A percentile compares a stretch with the other conserved stretches of the same genome.
These are phyloP conservation scores for Petrolisthes cinctipes DNA, from an alignment of 2,888 invertebrate species.

Conservation along the genomic window DNA sequence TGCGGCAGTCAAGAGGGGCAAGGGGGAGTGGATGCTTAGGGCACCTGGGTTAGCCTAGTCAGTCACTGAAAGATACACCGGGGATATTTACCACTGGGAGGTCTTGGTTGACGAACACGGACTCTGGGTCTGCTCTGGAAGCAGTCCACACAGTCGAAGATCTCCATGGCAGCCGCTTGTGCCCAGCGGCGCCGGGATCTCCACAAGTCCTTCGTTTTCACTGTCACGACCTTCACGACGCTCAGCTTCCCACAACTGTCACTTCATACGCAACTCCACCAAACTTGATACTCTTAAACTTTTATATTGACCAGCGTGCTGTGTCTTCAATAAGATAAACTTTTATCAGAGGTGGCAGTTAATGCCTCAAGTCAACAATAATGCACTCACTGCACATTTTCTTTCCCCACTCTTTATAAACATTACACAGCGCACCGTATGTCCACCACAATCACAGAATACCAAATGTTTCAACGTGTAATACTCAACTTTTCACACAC, in stretches of 20 bases:
- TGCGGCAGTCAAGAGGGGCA: too few relatives aligned
- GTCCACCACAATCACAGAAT: not conserved
- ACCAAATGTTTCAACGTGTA: slow-evolving; percentile 22
- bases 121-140: slow-evolving; percentile 55
- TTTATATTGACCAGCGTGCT: not conserved
- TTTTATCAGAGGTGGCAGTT: not conserved
- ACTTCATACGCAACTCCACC: not conserved
- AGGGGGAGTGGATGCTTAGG: not conserved
- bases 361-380: not conserved
- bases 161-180: slow-evolving; percentile 57
- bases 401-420: not conserved
- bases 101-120: slow-evolving; percentile 39
- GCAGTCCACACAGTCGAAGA: slow-evolving; percentile 56
- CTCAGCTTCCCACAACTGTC: slow-evolving; percentile 21
- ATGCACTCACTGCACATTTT: slow-evolving; percentile 22
- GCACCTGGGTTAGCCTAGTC: not conserved
- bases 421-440: slow-evolving; percentile 16
- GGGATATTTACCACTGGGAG: slow-evolving; percentile 48
- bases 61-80: slow-evolving; percentile 1
- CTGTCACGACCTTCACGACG: slow-evolving; percentile 29
- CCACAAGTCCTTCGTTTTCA: slow-evolving; percentile 56
- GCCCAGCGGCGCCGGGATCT: slow-evolving; percentile 55
- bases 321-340: not conserved
- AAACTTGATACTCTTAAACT: not conserved
- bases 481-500: not conserved